A percentile compares a stretch with the other conserved stretches of the same genome.
phyloP scores from a whole-genome alignment of 1,140 invertebrate species.

The Eurytemora carolleeae region DNA sequence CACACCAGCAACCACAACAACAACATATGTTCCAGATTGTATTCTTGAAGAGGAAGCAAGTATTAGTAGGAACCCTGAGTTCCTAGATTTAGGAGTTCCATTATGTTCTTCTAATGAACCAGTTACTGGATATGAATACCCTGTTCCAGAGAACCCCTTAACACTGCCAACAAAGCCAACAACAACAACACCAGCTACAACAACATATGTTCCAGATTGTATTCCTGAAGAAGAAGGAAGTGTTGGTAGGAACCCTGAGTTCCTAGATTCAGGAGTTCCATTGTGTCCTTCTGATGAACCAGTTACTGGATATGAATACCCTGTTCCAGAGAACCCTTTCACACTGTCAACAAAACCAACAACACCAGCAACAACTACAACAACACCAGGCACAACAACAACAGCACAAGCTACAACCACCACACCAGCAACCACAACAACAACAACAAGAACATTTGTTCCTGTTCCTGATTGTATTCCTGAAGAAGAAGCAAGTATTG shows the following conservation, averaged over 20 bases:
- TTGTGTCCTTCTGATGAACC: neutral
- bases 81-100: neutral
- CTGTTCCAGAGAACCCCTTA: neutral
- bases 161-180: neutral
- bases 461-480: neutral
- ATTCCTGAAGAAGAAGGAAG: neutral
- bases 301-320: neutral
- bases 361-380: neutral
- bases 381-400: neutral
- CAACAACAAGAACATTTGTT: neutral
- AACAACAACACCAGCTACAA: neutral
- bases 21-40: neutral
- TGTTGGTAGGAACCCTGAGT: neutral
- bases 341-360: neutral
- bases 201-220: neutral
- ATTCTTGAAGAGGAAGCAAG: neutral
- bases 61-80: neutral
- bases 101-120: neutral
- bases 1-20: neutral
- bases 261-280: neutral
- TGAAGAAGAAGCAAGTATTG: neutral
- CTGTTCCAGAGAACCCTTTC: neutral
- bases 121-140: neutral
- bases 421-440: neutral
- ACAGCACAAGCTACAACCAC: neutral